Evolutionary conservation across 2,888 invertebrate genomes (phyloP).

Genomic region (Synergus japonicus): DNA sequence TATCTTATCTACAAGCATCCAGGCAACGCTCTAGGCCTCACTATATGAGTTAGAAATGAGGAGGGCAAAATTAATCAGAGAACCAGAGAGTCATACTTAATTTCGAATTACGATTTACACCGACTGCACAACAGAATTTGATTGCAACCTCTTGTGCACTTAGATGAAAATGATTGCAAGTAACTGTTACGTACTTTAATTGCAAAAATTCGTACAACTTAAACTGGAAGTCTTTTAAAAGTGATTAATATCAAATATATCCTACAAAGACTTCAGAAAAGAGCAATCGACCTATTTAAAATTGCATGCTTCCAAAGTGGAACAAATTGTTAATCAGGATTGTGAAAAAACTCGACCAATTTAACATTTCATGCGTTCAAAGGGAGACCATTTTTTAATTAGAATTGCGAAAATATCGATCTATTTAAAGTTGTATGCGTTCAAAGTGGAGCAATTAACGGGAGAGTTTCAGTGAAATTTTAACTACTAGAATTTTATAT

Average conservation of each 20-base stretch:
- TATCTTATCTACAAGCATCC: conserved; percentile 12
- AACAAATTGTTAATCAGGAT: neutral
- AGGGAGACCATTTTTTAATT: too few relatives aligned
- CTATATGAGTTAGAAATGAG: neutral
- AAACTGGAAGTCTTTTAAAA: neutral
- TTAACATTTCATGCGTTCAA: neutral
- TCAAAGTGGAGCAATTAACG: neutral
- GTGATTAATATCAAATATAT: neutral
- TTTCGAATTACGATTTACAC: neutral
- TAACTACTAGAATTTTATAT: neutral
- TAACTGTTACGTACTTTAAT: too few relatives aligned
- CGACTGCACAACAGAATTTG: neutral
- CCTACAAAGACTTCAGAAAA: neutral
- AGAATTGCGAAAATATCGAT: neutral
- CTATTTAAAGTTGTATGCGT: neutral
- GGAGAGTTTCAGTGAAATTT: neutral
- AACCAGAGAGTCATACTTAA: neutral
- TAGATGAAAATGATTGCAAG: neutral
- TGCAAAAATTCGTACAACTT: neutral
- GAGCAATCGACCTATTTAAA: neutral
- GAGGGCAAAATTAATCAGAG: neutral
- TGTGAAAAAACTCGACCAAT: neutral
- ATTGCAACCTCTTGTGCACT: neutral
- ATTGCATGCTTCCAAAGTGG: neutral
- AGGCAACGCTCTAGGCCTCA: neutral